Base-by-base conservation (phyloP, 2,113 vertebrate species). In the Coryphaenoides rupestris region DNA sequence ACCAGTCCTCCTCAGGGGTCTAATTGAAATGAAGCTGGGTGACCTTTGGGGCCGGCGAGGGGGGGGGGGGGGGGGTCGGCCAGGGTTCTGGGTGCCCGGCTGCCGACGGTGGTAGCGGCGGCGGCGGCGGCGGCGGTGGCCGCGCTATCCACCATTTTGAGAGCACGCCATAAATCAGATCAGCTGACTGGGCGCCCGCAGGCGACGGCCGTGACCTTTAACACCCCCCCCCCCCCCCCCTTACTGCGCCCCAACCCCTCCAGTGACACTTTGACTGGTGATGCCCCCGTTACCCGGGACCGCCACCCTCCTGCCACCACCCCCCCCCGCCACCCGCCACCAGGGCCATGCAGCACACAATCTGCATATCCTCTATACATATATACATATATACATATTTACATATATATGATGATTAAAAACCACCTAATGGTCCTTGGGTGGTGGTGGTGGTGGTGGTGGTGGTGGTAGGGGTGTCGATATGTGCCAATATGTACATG, bases 1-100 rank as follows among this genome's bases (percentile, higher is more conserved):
- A 0, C 6, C 5, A n/a, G 40, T 6, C 47, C 7, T 9, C 47
- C 17, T 50, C 17, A 50, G 49, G 50, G 63, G 74, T 69, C 76
- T 84, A 86, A 89, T 85, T 88, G 83, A 87, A 87, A 90, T 83
- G 66, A 88, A 86, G 86, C 79, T 75, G 71, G 73, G 69, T 86
- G 86, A 89, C 89, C 89, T 90, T 90, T 90, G 75, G 73, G 70
- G 63, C 72, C 69, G 63, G 79, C 71, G 60, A 55, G 63, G 54
- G 74, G 73, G 56, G 75, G 73, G 52, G 69, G 70, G 22, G 62
- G 61, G 68, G 19, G 21, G n/a, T n/a, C n/a, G n/a, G n/a, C n/a
- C n/a, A n/a, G n/a, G n/a, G n/a, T n/a, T n/a, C 79, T 75, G 71
- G 73, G 69, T 86, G 86, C 88, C 89, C 89, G 73, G 70, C n/a